Percentiles rank a stretch among this genome's conserved stretches.
phyloP scores from a whole-genome alignment of 2,113 vertebrate species.

The Proterorhinus semilunaris region DNA sequence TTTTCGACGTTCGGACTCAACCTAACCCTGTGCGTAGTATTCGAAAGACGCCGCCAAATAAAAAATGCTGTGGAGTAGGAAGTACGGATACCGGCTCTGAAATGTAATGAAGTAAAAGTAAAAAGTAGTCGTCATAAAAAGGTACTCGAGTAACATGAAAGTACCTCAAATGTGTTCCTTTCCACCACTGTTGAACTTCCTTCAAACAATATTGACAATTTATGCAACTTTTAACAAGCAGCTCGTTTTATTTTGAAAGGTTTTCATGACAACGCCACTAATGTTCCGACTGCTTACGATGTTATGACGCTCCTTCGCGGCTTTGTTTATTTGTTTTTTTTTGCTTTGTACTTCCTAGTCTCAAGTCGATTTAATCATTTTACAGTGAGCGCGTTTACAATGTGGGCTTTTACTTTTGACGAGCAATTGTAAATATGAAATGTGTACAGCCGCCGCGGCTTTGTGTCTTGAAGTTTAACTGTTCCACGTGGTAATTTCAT shows the following conservation, averaged over 20 bases:
- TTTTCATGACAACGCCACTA: too few relatives aligned
- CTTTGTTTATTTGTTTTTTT: not conserved
- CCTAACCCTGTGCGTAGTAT: not conserved
- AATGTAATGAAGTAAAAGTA: too few relatives aligned
- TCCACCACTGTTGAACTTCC: too few relatives aligned
- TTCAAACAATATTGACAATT: too few relatives aligned
- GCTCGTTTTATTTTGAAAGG: too few relatives aligned
- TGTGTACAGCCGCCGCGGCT: not conserved
- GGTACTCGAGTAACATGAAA: too few relatives aligned
- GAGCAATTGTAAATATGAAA: not conserved
- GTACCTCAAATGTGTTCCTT: too few relatives aligned
- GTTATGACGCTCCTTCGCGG: not conserved
- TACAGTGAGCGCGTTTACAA: not conserved
- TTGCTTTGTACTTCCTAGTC: not conserved
- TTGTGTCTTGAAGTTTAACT: not conserved
- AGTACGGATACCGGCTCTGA: too few relatives aligned
- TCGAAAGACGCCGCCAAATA: not conserved
- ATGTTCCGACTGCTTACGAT: not conserved
- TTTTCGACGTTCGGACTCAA: not conserved
- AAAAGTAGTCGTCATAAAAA: too few relatives aligned
- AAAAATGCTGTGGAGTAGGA: too few relatives aligned
- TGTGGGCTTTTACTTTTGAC: not conserved
- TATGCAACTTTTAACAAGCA: too few relatives aligned
- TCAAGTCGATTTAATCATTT: not conserved
- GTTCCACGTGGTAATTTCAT: conserved; percentile 6